phyloP scores from a whole-genome alignment of 1,140 invertebrate genomes.

The Euborellia annulipes region DNA sequence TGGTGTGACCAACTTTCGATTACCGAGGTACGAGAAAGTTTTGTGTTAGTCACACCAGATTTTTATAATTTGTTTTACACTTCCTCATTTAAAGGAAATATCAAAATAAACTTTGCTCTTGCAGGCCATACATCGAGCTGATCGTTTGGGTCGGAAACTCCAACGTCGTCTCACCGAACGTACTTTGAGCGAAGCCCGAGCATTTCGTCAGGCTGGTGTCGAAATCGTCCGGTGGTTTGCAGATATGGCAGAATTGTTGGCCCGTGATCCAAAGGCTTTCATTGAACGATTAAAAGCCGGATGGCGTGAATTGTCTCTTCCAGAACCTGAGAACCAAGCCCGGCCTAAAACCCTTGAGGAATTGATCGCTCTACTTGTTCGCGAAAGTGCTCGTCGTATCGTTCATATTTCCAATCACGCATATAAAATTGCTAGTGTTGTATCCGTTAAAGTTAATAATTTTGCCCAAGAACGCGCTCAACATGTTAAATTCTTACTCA shows the following conservation, averaged over 20 bases:
- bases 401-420: conserved; percentile 61
- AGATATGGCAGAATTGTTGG: conserved; percentile 55
- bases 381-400: conserved; percentile 53
- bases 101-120: neutral
- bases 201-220: conserved; percentile 57
- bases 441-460: too few species aligned
- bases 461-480: too few species aligned
- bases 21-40: too few species aligned
- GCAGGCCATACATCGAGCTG: conserved; percentile 57
- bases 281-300: conserved; percentile 50
- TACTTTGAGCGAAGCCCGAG: conserved; percentile 53
- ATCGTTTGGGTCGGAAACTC: conserved; percentile 48
- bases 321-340: conserved; percentile 68
- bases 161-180: conserved; percentile 52
- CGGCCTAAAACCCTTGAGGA: conserved; percentile 58
- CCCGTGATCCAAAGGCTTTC: conserved; percentile 58
- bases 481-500: too few species aligned
- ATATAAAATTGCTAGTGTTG: conserved; percentile 6
- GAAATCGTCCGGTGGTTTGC: conserved; percentile 58
- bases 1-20: too few species aligned
- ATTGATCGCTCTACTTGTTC: conserved; percentile 48
- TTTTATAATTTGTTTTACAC: too few species aligned
- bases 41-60: too few species aligned
- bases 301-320: conserved; percentile 48
- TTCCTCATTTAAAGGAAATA: too few species aligned